Conservation (phyloP, 1,140 invertebrate genomes). For the Drosophila bocqueti region DNA sequence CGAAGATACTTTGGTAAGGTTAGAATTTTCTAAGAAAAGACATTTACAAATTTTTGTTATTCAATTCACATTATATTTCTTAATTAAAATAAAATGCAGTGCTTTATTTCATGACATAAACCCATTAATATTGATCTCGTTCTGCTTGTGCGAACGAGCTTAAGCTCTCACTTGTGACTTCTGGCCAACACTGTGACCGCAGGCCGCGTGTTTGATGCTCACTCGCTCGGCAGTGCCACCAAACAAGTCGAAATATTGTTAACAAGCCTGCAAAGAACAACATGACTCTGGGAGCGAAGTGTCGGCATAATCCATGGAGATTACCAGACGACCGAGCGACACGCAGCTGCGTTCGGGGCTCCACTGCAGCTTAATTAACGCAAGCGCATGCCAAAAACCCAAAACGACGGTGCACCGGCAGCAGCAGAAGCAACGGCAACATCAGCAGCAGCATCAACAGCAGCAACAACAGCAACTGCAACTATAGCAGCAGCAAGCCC, state of each 20-base stretch:
- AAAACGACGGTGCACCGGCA: conserved; percentile 50
- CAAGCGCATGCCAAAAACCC: conserved; percentile 74
- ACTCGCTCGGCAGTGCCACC: conserved; percentile 13
- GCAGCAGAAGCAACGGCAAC: conserved; percentile 4
- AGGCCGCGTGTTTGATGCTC: conserved; percentile 63
- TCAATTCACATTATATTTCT: neutral
- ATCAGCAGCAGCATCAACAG: conserved; percentile 9
- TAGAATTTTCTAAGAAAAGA: too few species aligned
- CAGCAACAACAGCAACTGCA: conserved; percentile 11
- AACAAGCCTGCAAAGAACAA: conserved; percentile 79
- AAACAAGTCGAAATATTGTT: conserved; percentile 76
- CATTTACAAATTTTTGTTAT: neutral
- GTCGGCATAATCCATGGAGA: conserved; percentile 79
- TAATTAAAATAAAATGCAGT: neutral
- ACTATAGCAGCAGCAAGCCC: conserved; percentile 24
- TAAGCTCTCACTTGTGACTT: conserved; percentile 60
- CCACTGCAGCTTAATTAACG: conserved; percentile 75
- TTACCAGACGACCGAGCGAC: conserved; percentile 67
- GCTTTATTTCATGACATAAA: conserved; percentile 1
- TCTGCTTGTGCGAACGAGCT: conserved; percentile 7
- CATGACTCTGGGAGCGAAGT: conserved; percentile 70
- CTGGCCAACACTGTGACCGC: conserved; percentile 54
- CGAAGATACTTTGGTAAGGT: too few species aligned
- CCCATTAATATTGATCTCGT: conserved; percentile 7
- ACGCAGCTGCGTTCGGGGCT: conserved; percentile 48